Evolutionary conservation across 2,113 vertebrate species (phyloP), one percentile per base, ranked within the genome.

Genomic region (Scartelaos histophorus): DNA sequence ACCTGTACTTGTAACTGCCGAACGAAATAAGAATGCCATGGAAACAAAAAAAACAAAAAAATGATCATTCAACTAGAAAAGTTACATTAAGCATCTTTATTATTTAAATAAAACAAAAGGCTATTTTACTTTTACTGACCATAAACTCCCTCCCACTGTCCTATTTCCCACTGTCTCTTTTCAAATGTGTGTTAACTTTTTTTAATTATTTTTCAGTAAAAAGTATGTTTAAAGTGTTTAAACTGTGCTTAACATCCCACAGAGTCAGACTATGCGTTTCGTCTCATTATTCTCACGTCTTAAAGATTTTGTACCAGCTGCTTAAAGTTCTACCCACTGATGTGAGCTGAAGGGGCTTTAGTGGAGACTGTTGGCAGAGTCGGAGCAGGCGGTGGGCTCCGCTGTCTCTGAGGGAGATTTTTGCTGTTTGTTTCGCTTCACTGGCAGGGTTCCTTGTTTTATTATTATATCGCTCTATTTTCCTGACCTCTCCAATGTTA

Each of bases 301-400:
- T 70, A 47, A 53, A 67, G 67, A 61, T 79, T 53, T 75, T 71
- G 70, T 69, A 54, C 64, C 64, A 82, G 67, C 65, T 74, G 75
- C 24, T 72, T 87, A 70, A 82, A 82, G 80, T 78, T 85, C 76
- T 65, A 47, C 64, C 46, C 78, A 22, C 65, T 74, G 56, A 25
- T 58, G 73, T 71, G 16, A 70, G 79, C 73, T 65, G 66, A 69
- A 83, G 82, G 75, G 54, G 70, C 67, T 46, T 74, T 47, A 38
- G 65, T 67, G 29, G n/a, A 68, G 75, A 74, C 67, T 64, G 65
- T 79, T 81, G 70, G 71, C 73, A 80, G 66, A 69, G 54, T 57
- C 69, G 0, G 16, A 1, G 15, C 58, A 80, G 69, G 67, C 66
- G 51, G 69, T 0, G 13, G 1, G 12, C 56, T 15, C 22, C 34